phyloP scores from a whole-genome alignment of 37 sponge, comb jelly and placozoan species.

The Chondrilla cf. caribensis region DNA sequence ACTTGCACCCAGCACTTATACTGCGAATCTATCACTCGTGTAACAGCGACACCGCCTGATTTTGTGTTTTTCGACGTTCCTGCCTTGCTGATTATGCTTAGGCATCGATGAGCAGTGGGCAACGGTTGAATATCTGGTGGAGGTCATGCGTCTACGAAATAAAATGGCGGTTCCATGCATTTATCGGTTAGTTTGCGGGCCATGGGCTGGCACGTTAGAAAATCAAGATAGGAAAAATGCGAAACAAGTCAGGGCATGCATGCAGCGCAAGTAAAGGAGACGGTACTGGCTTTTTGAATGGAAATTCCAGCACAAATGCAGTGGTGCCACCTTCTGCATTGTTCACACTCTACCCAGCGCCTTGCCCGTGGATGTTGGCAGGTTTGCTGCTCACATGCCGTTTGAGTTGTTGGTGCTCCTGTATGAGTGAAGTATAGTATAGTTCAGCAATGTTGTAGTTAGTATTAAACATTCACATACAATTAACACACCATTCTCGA shows the following conservation, averaged over 20 bases:
- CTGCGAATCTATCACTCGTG: not conserved
- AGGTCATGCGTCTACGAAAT: too few relatives aligned
- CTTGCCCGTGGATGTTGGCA: slow-evolving; percentile 5
- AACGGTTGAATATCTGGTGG: too few relatives aligned
- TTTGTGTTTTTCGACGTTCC: not conserved
- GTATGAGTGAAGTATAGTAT: not conserved
- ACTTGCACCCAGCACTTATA: not conserved
- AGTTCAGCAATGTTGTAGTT: too few relatives aligned
- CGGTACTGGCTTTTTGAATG: not conserved
- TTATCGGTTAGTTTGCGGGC: too few relatives aligned
- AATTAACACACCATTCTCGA: not conserved
- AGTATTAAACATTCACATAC: too few relatives aligned
- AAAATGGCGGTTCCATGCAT: too few relatives aligned
- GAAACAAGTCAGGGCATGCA: not conserved
- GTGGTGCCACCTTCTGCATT: not conserved
- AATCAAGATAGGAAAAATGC: not conserved
- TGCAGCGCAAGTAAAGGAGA: too few relatives aligned
- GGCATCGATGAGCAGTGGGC: not conserved
- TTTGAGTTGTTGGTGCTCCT: too few relatives aligned
- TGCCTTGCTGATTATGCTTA: not conserved
- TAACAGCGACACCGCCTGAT: not conserved
- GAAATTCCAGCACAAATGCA: not conserved
- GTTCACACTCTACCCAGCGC: not conserved
- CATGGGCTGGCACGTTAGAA: not conserved
- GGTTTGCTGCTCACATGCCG: not conserved